A percentile compares a stretch with the other conserved stretches of the same genome.
These are phyloP conservation scores for Sandelia bainsii DNA, from an alignment of 2,797 vertebrate genomes.

Conservation along the genomic window DNA sequence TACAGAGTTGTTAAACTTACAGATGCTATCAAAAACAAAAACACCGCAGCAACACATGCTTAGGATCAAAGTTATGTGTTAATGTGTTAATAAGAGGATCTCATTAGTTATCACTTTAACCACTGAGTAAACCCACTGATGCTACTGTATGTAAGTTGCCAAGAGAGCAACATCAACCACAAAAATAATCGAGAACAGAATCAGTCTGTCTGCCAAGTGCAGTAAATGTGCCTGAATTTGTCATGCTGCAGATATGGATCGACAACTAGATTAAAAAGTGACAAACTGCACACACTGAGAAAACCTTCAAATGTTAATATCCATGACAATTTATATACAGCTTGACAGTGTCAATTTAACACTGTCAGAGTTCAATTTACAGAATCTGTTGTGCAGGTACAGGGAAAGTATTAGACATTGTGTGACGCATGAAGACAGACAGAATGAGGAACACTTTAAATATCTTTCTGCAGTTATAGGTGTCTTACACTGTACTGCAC, in stretches of 20 bases:
- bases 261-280: constrained; percentile 15
- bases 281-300: constrained; percentile 9
- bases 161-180: background rate
- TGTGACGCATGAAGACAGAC: background rate
- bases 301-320: constrained; percentile 15
- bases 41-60: constrained; percentile 12
- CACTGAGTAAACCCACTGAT: background rate
- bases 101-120: background rate
- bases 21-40: constrained; percentile 13
- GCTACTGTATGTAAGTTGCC: background rate
- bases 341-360: background rate
- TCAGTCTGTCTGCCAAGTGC: constrained; percentile 19
- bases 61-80: background rate
- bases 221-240: constrained; percentile 1
- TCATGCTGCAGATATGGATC: constrained; percentile 8
- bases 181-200: constrained; percentile 26
- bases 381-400: background rate
- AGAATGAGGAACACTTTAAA: background rate
- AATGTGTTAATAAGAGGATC: constrained; percentile 7
- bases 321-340: background rate
- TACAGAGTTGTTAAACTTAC: background rate
- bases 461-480: background rate
- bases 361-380: background rate
- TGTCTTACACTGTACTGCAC: no score
- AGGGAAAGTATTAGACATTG: background rate